These are phyloP conservation scores for Mesorhabditis belari DNA, from an alignment of 2,888 invertebrate genomes.

Conservation along the genomic window DNA sequence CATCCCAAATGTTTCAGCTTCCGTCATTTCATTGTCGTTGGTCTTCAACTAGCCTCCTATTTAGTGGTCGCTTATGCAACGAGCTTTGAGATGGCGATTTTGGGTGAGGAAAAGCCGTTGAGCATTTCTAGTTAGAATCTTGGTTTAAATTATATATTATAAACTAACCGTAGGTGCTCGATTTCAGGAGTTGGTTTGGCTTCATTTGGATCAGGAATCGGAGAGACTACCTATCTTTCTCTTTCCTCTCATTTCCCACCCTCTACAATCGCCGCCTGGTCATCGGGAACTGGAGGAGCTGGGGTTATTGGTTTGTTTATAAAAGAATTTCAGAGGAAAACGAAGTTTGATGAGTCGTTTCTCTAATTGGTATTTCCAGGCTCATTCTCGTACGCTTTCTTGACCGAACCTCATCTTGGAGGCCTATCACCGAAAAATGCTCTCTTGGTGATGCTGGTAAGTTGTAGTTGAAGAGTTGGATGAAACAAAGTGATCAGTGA, in stretches of 20 bases:
- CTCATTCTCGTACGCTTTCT: slow-evolving; percentile 56
- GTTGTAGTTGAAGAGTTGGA: slow-evolving; percentile 62
- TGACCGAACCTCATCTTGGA: slow-evolving; percentile 62
- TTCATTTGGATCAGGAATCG: slow-evolving; percentile 70
- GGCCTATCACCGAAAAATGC: slow-evolving; percentile 55
- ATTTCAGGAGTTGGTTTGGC: slow-evolving; percentile 65
- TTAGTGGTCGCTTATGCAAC: slow-evolving; percentile 45
- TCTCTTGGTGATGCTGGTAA: slow-evolving; percentile 67
- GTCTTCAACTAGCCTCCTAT: slow-evolving; percentile 38
- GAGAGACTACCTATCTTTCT: slow-evolving; percentile 71
- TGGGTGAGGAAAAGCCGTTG: too few relatives aligned
- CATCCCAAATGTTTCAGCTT: slow-evolving; percentile 28
- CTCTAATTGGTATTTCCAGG: slow-evolving; percentile 2
- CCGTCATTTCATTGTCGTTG: slow-evolving; percentile 32
- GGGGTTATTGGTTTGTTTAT: slow-evolving; percentile 63
- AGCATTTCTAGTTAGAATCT: too few relatives aligned
- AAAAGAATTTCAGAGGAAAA: not conserved
- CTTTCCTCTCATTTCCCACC: slow-evolving; percentile 68
- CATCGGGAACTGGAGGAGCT: slow-evolving; percentile 73
- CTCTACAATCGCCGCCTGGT: slow-evolving; percentile 74
- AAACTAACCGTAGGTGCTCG: too few relatives aligned
- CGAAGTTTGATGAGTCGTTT: not conserved
- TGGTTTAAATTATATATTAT: too few relatives aligned
- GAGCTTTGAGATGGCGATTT: slow-evolving; percentile 21
- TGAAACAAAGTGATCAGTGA: not conserved